Evolutionary conservation across 2,113 vertebrate species (phyloP).

Genomic region (Hippoglossus stenolepis): DNA sequence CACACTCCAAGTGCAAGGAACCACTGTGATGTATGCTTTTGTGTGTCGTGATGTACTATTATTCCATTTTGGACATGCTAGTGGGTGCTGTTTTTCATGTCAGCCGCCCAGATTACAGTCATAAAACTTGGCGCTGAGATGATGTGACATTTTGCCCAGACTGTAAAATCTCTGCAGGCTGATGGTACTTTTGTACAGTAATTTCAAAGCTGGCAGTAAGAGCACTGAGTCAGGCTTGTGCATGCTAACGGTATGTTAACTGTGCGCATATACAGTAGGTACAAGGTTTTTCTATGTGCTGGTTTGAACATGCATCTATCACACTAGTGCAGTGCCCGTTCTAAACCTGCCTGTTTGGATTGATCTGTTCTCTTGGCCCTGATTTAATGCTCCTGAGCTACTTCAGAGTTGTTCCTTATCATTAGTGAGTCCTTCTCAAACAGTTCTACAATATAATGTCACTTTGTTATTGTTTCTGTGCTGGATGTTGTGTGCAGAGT

Average conservation of each 20-base stretch:
- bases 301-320: constrained; percentile 16
- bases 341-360: not conserved
- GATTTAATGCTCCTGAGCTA: too few species aligned
- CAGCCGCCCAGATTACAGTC: constrained; percentile 70
- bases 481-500: too few species aligned
- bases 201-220: constrained; percentile 45
- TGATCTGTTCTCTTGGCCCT: too few species aligned
- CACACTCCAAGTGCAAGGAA: constrained; percentile 48
- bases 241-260: constrained; percentile 43
- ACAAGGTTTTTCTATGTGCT: not conserved
- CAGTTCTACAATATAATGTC: too few species aligned
- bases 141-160: constrained; percentile 71
- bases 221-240: constrained; percentile 29
- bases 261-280: constrained; percentile 25
- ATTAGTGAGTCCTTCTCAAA: too few species aligned
- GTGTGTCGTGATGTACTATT: constrained; percentile 72
- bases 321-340: not conserved
- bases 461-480: too few species aligned
- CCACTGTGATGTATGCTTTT: constrained; percentile 62
- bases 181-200: constrained; percentile 54
- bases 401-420: too few species aligned
- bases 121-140: constrained; percentile 68
- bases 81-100: constrained; percentile 54
- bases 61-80: constrained; percentile 70
- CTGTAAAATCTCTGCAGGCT: constrained; percentile 69